Conservation (phyloP, 2,113 vertebrate species). For the Protobothrops mucrosquamatus region DNA sequence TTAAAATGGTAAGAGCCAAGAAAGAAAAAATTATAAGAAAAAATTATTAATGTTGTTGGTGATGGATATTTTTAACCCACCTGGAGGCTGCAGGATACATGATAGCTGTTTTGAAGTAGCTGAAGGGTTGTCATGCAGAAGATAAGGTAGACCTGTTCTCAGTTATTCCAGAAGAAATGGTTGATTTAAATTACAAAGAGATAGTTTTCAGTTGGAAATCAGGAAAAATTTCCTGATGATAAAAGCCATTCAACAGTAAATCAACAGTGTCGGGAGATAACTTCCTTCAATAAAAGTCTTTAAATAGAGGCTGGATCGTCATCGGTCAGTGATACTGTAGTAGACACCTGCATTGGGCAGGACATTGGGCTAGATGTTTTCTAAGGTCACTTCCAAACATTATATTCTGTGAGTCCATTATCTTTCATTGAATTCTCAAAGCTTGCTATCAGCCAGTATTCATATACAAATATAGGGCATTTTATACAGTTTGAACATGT, state of each 20-base stretch:
- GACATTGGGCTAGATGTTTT: background rate
- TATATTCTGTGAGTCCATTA: background rate
- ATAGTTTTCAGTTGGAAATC: background rate
- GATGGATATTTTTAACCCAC: background rate
- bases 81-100: background rate
- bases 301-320: background rate
- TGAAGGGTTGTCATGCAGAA: background rate
- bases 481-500: background rate
- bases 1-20: background rate
- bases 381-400: background rate
- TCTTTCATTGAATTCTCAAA: background rate
- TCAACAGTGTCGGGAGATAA: background rate
- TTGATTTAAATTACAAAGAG: background rate
- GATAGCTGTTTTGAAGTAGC: background rate
- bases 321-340: background rate
- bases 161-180: background rate
- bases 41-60: background rate
- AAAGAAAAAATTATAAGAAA: background rate
- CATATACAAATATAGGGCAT: background rate
- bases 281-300: background rate
- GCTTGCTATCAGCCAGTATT: background rate
- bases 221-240: background rate
- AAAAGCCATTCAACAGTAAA: background rate
- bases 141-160: background rate
- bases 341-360: background rate